Conservation (phyloP, 2,797 vertebrate species). For the Coendou prehensilis region DNA sequence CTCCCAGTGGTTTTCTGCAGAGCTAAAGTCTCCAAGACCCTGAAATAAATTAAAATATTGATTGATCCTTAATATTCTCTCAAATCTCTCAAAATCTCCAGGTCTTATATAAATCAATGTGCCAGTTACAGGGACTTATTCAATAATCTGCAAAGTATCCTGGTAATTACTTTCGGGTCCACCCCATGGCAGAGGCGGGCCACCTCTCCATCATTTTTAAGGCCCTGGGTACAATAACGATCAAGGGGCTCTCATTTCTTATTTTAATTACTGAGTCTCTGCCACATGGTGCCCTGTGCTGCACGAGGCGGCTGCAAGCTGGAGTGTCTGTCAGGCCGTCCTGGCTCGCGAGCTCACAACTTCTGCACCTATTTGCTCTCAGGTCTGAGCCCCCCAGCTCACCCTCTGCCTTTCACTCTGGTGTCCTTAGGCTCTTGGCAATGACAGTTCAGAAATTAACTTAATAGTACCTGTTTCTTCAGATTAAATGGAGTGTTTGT, state of each 20-base stretch:
- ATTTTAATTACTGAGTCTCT: conserved; percentile 82
- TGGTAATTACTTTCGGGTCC: conserved; percentile 75
- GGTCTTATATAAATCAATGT: conserved; percentile 80
- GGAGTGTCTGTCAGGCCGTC: conserved; percentile 54
- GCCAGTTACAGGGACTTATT: conserved; percentile 70
- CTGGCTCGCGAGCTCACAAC: neutral
- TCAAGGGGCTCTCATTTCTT: conserved; percentile 82
- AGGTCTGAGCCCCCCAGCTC: neutral
- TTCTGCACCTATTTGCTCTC: neutral
- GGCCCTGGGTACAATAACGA: conserved; percentile 68
- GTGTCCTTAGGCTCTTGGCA: conserved; percentile 66
- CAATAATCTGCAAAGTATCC: conserved; percentile 82
- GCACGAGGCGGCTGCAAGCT: neutral
- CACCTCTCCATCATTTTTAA: conserved; percentile 80
- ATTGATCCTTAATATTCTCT: conserved; percentile 83
- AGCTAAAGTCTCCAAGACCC: conserved; percentile 53
- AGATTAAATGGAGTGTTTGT: conserved; percentile 59
- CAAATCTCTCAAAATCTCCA: conserved; percentile 81
- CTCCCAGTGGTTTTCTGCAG: conserved; percentile 73
- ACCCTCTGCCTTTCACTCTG: neutral
- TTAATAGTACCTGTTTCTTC: conserved; percentile 67
- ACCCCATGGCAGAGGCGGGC: conserved; percentile 49
- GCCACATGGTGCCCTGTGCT: neutral
- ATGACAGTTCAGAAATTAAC: conserved; percentile 69
- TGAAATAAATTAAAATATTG: conserved; percentile 84